Evolutionary conservation across 2,797 vertebrate genomes (phyloP).

Genomic region (Pseudopleuronectes americanus): DNA sequence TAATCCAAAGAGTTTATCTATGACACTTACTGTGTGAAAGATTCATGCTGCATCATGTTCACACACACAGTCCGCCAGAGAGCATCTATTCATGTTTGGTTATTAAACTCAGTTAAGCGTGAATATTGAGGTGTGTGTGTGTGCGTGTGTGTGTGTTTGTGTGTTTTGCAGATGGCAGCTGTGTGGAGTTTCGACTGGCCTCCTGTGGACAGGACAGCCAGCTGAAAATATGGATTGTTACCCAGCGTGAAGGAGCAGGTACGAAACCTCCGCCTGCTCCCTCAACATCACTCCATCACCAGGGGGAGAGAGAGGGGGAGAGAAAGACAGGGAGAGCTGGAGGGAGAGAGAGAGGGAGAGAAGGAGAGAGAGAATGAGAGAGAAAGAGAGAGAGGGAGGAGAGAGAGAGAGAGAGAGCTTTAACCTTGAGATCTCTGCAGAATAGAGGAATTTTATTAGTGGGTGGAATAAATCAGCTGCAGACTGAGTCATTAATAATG

Average conservation of each 20-base stretch:
- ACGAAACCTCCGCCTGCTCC: constrained; percentile 32
- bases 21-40: not conserved
- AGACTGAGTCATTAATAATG: constrained; percentile 69
- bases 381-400: not conserved
- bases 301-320: not conserved
- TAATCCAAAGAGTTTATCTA: constrained; percentile 17
- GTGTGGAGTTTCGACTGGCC: constrained; percentile 84
- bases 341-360: not conserved
- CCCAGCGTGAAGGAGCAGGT: constrained; percentile 83
- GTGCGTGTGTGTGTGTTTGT: constrained; percentile 18
- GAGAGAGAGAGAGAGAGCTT: not conserved
- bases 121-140: constrained; percentile 18
- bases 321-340: not conserved
- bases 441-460: constrained; percentile 65
- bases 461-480: constrained; percentile 67
- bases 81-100: constrained; percentile 21
- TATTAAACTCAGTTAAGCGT: constrained; percentile 25
- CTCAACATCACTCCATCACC: constrained; percentile 22
- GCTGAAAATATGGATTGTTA: constrained; percentile 89
- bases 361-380: not conserved
- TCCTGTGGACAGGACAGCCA: constrained; percentile 91
- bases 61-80: constrained; percentile 32
- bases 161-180: constrained; percentile 68
- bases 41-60: not conserved
- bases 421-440: constrained; percentile 65